Conservation (phyloP, 2,888 invertebrate genomes). For the Periphyllus acericola region DNA sequence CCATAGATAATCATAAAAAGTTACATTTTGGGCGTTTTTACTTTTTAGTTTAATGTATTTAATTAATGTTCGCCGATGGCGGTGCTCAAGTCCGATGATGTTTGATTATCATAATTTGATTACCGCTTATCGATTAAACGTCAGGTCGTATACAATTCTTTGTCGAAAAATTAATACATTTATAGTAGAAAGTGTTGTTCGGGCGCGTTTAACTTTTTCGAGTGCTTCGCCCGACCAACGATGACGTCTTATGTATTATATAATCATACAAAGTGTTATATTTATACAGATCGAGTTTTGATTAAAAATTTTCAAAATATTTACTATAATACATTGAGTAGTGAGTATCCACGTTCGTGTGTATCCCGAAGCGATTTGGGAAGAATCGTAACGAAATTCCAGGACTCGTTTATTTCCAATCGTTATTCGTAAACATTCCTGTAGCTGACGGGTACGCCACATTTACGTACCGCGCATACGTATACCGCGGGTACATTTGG, state of each 20-base stretch:
- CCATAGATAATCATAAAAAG: no score
- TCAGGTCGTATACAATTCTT: constrained; percentile 2
- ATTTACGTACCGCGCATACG: no score
- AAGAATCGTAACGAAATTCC: not conserved
- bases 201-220: not conserved
- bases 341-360: no score
- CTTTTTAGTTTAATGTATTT: not conserved
- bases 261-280: no score
- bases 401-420: not conserved
- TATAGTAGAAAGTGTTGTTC: not conserved
- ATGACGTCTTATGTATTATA: no score
- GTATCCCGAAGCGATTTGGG: not conserved
- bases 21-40: not conserved
- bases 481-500: no score
- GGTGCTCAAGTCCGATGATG: not conserved
- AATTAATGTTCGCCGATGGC: not conserved
- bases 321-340: no score
- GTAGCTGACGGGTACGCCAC: no score
- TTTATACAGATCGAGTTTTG: no score
- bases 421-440: not conserved
- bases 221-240: no score
- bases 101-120: constrained; percentile 37
- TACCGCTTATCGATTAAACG: constrained; percentile 46
- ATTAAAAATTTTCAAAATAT: no score
- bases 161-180: constrained; percentile 29